phyloP scores from a whole-genome alignment of 2,888 invertebrate species.

The Orthosia cruda region DNA sequence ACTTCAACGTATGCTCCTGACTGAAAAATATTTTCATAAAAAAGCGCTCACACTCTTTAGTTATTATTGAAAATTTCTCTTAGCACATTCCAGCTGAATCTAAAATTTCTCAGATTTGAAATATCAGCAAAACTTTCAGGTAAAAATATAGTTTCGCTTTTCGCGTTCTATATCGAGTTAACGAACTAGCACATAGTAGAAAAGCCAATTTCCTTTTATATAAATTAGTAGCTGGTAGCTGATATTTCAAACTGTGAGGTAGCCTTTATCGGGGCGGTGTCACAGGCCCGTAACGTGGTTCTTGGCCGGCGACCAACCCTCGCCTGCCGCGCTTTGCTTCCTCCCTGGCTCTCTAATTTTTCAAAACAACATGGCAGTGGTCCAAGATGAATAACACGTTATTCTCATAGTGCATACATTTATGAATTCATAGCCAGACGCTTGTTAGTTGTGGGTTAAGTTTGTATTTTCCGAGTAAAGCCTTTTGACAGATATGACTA shows the following conservation, averaged over 20 bases:
- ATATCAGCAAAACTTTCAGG: conserved; percentile 37
- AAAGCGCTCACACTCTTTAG: not conserved
- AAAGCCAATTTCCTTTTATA: conserved; percentile 70
- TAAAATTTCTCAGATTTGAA: conserved; percentile 23
- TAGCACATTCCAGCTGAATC: not conserved
- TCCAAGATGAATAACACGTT: conserved; percentile 84
- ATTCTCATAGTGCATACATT: conserved; percentile 80
- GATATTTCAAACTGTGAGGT: conserved; percentile 70
- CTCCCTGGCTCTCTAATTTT: conserved; percentile 82
- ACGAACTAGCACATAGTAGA: conserved; percentile 58
- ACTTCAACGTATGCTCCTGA: no score
- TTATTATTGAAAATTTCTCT: not conserved
- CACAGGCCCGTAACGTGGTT: conserved; percentile 75
- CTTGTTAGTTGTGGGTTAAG: conserved; percentile 62
- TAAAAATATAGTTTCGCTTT: conserved; percentile 52
- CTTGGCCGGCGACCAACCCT: conserved; percentile 84
- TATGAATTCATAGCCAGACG: conserved; percentile 72
- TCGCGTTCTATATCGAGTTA: conserved; percentile 55
- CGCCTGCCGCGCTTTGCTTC: conserved; percentile 70
- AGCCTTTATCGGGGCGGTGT: conserved; percentile 72
- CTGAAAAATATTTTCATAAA: not conserved
- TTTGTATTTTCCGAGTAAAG: conserved; percentile 16
- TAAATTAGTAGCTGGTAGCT: conserved; percentile 66
- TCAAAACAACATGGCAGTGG: conserved; percentile 86
- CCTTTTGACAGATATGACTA: not conserved